Evolutionary conservation across 2,113 vertebrate species (phyloP).

Genomic region (Tachysurus vachellii): DNA sequence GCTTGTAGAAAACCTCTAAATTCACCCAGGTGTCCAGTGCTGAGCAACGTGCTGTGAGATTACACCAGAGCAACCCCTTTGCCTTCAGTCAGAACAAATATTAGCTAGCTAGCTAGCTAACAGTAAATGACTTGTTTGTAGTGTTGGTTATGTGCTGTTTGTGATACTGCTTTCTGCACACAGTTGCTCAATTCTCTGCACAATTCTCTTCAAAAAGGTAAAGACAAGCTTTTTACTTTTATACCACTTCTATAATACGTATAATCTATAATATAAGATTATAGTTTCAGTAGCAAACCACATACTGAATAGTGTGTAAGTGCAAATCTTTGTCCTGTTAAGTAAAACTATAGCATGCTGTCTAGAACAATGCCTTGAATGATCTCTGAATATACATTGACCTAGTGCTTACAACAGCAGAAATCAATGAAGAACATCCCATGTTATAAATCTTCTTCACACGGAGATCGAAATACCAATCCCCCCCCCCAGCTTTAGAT

Average conservation of each 20-base stretch:
- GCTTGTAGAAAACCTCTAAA: neutral
- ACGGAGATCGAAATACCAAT: neutral
- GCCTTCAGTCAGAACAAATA: neutral
- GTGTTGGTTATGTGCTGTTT: neutral
- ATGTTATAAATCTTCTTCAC: neutral
- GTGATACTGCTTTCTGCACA: neutral
- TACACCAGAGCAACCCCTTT: neutral
- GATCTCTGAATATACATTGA: neutral
- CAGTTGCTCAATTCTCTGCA: neutral
- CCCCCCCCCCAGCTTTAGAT: neutral
- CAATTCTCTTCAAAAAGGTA: neutral
- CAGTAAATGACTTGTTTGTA: neutral
- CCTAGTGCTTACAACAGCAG: neutral
- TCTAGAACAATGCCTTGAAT: neutral
- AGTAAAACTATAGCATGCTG: neutral
- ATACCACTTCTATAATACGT: neutral
- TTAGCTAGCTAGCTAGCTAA: neutral
- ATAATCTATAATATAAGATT: neutral
- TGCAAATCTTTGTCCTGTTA: neutral
- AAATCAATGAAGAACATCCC: neutral
- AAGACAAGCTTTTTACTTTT: neutral
- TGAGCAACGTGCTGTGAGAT: neutral
- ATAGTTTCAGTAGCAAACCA: neutral
- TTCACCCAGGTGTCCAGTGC: neutral
- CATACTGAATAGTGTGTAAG: neutral